Base-by-base conservation (phyloP, 2,113 vertebrate genomes). In the Eurypyga helias region DNA sequence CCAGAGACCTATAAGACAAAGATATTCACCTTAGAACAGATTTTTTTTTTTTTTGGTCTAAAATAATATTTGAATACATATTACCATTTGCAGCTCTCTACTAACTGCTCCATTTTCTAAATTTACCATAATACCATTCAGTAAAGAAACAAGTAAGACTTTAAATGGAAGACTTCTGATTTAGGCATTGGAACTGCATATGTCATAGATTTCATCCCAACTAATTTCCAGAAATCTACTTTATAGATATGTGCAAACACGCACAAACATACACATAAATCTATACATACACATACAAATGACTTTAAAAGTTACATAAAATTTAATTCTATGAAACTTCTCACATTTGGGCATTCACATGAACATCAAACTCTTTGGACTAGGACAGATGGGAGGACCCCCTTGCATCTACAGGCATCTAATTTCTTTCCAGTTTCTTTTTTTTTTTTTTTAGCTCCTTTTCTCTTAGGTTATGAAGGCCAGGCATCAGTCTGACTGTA, bases 1-100 rank as follows among this genome's bases (percentile, higher is more conserved):
- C 99, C 99, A 99, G 97, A 99, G 98, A 98, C 99, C 99, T 99
- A 67, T 14, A 98, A 97, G 94, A 97, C 71, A 96, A 96, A 95
- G 43, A 97, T 13, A 94, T 87, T 73, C 0, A 1, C n/a, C 31
- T 96, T 77, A 96, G 33, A 90, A 91, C 15, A 91, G 6, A 52
- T 9, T 17, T 51, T 69, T 77, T 79, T 62, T 70, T 70, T 46
- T 16, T 9, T 45, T 45, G 43, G 29, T 78, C 60, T 82, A 52
- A 96, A 93, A 69, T 29, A 92, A 25, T 13, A 78, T 54, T 69
- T 89, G 23, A 87, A 89, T 71, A 77, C 10, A 3, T 58, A 82
- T 46, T 60, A 72, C 21, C 34, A 67, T 71, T 80, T 91, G 61
- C 62, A 96, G 85, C 98, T 26, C 25, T 80, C 80, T 52, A 81